Percentiles rank a stretch among this genome's conserved stretches.
These are phyloP conservation scores for Ctenopoma multispine DNA, from an alignment of 2,797 vertebrate species.

Conservation along the genomic window DNA sequence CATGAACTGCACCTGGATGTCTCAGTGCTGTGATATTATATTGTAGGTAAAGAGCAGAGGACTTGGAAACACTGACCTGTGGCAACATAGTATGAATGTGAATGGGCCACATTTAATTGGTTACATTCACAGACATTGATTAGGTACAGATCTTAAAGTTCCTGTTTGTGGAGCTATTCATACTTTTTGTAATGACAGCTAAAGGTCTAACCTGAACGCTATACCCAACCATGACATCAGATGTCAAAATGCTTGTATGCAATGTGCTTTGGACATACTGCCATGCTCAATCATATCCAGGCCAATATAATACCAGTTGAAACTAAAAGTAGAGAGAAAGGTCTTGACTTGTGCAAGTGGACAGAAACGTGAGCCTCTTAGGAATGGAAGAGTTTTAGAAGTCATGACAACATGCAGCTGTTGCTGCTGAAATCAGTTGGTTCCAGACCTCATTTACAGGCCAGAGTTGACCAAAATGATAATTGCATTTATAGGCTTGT, in stretches of 20 bases:
- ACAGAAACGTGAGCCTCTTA: conserved; percentile 71
- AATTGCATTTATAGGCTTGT: conserved; percentile 66
- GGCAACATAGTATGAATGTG: conserved; percentile 41
- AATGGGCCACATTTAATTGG: conserved; percentile 47
- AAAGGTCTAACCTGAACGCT: conserved; percentile 43
- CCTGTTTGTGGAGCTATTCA: conserved; percentile 23
- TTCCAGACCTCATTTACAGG: conserved; percentile 79
- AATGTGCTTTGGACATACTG: conserved; percentile 53
- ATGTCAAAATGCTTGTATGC: conserved; percentile 48
- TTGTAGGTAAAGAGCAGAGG: conserved; percentile 28
- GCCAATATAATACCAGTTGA: conserved; percentile 73
- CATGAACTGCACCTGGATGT: not conserved
- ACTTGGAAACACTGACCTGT: conserved; percentile 37
- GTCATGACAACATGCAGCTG: conserved; percentile 78
- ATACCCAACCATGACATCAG: conserved; percentile 52
- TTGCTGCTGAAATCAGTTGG: conserved; percentile 79
- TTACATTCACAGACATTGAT: conserved; percentile 35
- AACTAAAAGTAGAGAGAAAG: conserved; percentile 69
- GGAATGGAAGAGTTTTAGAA: conserved; percentile 72
- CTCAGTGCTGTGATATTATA: conserved; percentile 13
- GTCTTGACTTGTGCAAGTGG: conserved; percentile 69
- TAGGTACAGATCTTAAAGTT: conserved; percentile 38
- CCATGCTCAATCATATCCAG: conserved; percentile 77
- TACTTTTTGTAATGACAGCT: conserved; percentile 48
- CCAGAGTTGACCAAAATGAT: conserved; percentile 79